Percentiles rank a stretch among this genome's conserved stretches.
Conservation (phyloP, 2,888 invertebrate species). For the Litoditis marina region DNA sequence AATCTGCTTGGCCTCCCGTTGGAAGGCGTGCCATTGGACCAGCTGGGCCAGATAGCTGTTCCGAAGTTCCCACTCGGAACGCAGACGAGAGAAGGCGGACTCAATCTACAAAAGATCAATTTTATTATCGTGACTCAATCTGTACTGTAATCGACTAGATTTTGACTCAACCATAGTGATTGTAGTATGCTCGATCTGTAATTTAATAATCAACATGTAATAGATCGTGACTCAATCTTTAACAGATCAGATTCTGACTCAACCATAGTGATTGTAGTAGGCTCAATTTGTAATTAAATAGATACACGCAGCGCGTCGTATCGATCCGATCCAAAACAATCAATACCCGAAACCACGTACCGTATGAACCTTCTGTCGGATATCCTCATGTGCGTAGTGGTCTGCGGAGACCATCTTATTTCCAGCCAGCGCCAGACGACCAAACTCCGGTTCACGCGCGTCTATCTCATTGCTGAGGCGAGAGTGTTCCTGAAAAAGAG, state of each 20-base stretch:
- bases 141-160: too few species aligned
- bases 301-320: too few species aligned
- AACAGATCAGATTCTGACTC: too few species aligned
- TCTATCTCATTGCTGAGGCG: slow-evolving; percentile 72
- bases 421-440: slow-evolving; percentile 74
- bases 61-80: slow-evolving; percentile 82
- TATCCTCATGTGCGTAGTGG: slow-evolving; percentile 73
- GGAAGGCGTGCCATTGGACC: slow-evolving; percentile 87
- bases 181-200: too few species aligned
- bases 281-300: too few species aligned
- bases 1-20: slow-evolving; percentile 86
- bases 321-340: too few species aligned
- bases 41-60: slow-evolving; percentile 77
- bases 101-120: slow-evolving; percentile 68
- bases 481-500: slow-evolving; percentile 13
- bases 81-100: slow-evolving; percentile 76
- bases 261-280: too few species aligned
- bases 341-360: slow-evolving; percentile 1
- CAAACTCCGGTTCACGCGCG: slow-evolving; percentile 79
- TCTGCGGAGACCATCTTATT: slow-evolving; percentile 79
- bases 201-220: too few species aligned
- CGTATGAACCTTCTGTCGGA: slow-evolving; percentile 45
- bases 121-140: too few species aligned
- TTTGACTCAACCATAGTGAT: too few species aligned
- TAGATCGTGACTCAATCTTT: too few species aligned